Base-by-base conservation (phyloP, 2,888 invertebrate genomes). In the Silvanus unidentatus region DNA sequence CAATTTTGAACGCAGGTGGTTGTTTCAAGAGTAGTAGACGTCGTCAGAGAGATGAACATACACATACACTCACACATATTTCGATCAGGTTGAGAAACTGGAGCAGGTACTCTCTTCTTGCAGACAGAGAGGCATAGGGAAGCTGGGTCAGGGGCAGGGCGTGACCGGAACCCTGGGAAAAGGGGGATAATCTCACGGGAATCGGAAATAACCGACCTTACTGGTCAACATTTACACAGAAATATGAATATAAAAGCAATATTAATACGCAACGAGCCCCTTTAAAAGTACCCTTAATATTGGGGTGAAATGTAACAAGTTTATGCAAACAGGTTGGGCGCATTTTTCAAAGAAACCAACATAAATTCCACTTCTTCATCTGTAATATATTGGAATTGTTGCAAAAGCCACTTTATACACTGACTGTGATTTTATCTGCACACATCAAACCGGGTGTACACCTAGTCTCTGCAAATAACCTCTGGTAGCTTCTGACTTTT, bases 101-200 rank as follows among this genome's bases (percentile, higher is more conserved):
- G 37, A 37, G 37, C 37, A 37, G 37, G 37, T 37, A 37, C 37
- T 37, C 32, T 32, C 11, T 32, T 32, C 32, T 32, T 32, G 32
- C n/a, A 32, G 22, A 22, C 22, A 37, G 37, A 8, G 4, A n/a
- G n/a, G n/a, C n/a, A n/a, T n/a, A 37, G 37, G 37, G 37, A 37
- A 37, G 37, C 37, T 37, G 37, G 37, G 37, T 37, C 37, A 37
- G 37, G 37, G 37, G 5, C 5, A 37, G n/a, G 37, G 37, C 37
- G 37, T 37, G 37, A 37, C 37, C 37, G 37, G 37, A 37, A 40
- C 40, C 40, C 27, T 40, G 40, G 29, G 40, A 32, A 32, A 16
- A 14, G n/a, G 40, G 30, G 40, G 40, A 29, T 30, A 29, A 28
- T 40, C 40, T 29, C 40, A 40, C 40, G 40, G 30, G 40, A 40